Base-by-base conservation (phyloP, 2,797 vertebrate species). In the Karalla daura region DNA sequence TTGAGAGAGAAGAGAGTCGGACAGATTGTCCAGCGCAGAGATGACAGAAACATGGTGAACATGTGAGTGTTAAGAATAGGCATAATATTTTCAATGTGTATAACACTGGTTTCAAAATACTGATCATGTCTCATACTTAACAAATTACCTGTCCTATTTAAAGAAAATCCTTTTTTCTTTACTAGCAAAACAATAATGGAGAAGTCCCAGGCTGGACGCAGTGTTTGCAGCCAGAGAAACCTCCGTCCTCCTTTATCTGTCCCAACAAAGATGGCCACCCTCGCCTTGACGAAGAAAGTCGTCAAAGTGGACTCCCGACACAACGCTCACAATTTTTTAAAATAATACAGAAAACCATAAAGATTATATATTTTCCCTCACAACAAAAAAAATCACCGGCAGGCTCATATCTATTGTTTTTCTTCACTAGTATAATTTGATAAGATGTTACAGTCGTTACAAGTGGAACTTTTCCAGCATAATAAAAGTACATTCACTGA, bases 361-460 rank as follows among this genome's bases (percentile, higher is more conserved):
- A 11, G 11, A 47, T 81, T 83, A n/a, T n/a, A n/a, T 82, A 78
- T 84, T 87, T 64, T 63, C 43, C 47, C 54, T 73, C 27, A 63
- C 5, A 17, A 69, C n/a, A n/a, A n/a, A n/a, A n/a, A n/a, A n/a
- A n/a, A n/a, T n/a, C n/a, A n/a, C n/a, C n/a, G n/a, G n/a, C n/a
- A n/a, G n/a, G n/a, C n/a, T n/a, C n/a, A n/a, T n/a, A n/a, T n/a
- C n/a, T n/a, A n/a, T n/a, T n/a, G n/a, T n/a, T n/a, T n/a, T n/a
- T n/a, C n/a, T n/a, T n/a, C n/a, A n/a, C n/a, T n/a, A n/a, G n/a
- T n/a, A n/a, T n/a, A n/a, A n/a, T n/a, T n/a, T n/a, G n/a, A n/a
- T n/a, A n/a, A n/a, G n/a, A n/a, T n/a, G n/a, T n/a, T n/a, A n/a
- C n/a, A n/a, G n/a, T n/a, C n/a, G n/a, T n/a, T n/a, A n/a, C n/a